These are phyloP conservation scores for Pegoplata infirma DNA, from an alignment of 2,888 invertebrate species.

Conservation along the genomic window DNA sequence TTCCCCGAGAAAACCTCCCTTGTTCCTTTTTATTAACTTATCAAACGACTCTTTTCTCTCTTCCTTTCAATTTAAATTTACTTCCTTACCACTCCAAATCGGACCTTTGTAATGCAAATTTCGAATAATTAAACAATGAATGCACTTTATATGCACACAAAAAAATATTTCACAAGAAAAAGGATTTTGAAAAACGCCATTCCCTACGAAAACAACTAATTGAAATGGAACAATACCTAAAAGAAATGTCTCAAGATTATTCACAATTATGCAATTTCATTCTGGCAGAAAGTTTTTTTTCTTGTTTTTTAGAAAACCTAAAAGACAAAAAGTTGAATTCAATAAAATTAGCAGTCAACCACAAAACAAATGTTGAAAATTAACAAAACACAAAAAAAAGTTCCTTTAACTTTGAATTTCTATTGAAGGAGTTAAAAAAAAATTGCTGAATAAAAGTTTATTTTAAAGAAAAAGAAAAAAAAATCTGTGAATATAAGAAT, in stretches of 20 bases:
- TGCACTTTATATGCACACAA: not conserved
- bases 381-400: not conserved
- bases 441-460: not conserved
- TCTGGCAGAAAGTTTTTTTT: slow-evolving; percentile 62
- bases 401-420: slow-evolving; percentile 20
- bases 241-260: slow-evolving; percentile 71
- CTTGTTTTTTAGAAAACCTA: slow-evolving; percentile 61
- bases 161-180: not conserved
- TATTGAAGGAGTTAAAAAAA: slow-evolving; percentile 14
- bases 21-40: no score
- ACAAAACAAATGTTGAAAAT: slow-evolving; percentile 66
- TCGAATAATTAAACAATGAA: not conserved
- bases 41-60: no score
- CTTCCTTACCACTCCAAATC: slow-evolving; percentile 27
- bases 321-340: slow-evolving; percentile 71
- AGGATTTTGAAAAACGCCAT: not conserved
- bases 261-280: slow-evolving; percentile 74
- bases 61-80: no score
- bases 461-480: not conserved
- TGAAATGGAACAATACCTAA: slow-evolving; percentile 24
- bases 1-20: no score
- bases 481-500: not conserved
- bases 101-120: slow-evolving; percentile 55
- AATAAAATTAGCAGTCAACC: slow-evolving; percentile 75
- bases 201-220: not conserved